Evolutionary conservation across 2,888 invertebrate species (phyloP).

Genomic region (Pardosa pseudoannulata): DNA sequence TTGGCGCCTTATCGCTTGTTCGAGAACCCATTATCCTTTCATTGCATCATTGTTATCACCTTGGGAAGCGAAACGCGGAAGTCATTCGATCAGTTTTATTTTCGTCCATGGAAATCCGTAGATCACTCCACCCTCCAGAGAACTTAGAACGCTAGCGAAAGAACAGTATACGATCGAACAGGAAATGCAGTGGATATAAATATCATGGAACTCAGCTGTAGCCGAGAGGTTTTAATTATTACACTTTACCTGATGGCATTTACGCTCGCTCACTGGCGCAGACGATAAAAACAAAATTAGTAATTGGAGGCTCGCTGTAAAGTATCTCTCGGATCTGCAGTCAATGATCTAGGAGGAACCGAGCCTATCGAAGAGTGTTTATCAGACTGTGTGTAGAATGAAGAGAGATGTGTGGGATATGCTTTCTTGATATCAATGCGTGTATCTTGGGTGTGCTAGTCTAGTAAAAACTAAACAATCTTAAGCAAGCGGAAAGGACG

Average conservation of each 20-base stretch:
- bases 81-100: slow-evolving; percentile 16
- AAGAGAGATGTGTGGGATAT: too few relatives aligned
- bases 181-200: slow-evolving; percentile 25
- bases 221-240: background rate
- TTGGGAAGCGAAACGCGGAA: slow-evolving; percentile 29
- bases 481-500: too few relatives aligned
- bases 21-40: too few relatives aligned
- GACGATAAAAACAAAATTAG: background rate
- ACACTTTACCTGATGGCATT: background rate
- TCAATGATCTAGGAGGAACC: too few relatives aligned
- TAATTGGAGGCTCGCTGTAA: too few relatives aligned
- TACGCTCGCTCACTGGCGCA: background rate
- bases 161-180: background rate
- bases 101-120: slow-evolving; percentile 18
- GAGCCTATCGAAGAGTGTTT: too few relatives aligned
- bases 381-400: too few relatives aligned
- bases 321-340: too few relatives aligned
- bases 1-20: too few relatives aligned
- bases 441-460: too few relatives aligned
- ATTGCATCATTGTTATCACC: slow-evolving; percentile 5
- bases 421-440: too few relatives aligned
- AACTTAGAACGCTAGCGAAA: background rate
- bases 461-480: too few relatives aligned
- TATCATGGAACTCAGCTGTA: background rate
- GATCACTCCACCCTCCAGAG: slow-evolving; percentile 19